A percentile compares a stretch with the other conserved stretches of the same genome.
Evolutionary conservation across 35 echinoderm and acorn worm species (phyloP).

Genomic region (Patiria miniata): DNA sequence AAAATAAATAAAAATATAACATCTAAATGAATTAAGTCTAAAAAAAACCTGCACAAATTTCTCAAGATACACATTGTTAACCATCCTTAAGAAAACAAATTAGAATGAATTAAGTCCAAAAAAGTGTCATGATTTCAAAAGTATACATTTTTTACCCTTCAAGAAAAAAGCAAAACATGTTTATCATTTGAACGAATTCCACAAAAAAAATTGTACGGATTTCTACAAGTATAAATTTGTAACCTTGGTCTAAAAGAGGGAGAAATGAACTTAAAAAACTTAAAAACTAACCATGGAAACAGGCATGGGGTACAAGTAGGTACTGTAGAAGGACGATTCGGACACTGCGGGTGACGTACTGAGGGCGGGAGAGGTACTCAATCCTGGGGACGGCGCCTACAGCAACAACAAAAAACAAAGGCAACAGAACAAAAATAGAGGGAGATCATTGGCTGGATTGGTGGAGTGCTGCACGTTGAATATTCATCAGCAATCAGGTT

Average conservation of each 20-base stretch:
- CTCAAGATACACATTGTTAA: too few species aligned
- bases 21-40: too few species aligned
- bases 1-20: too few species aligned
- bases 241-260: background rate
- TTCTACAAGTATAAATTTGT: too few species aligned
- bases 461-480: background rate
- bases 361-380: slow-evolving; percentile 18
- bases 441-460: background rate
- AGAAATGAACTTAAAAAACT: background rate
- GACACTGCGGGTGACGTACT: slow-evolving; percentile 26
- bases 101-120: too few species aligned
- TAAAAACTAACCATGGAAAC: slow-evolving; percentile 6
- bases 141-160: too few species aligned
- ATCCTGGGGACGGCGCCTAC: slow-evolving; percentile 12
- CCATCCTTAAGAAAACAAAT: too few species aligned
- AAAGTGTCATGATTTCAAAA: too few species aligned
- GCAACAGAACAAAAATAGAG: background rate
- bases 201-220: too few species aligned
- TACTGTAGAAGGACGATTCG: slow-evolving; percentile 23
- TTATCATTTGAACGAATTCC: too few species aligned
- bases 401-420: slow-evolving; percentile 7
- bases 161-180: too few species aligned
- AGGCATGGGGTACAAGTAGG: slow-evolving; percentile 27
- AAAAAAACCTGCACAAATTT: too few species aligned
- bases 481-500: background rate